Evolutionary conservation across 2,888 invertebrate genomes (phyloP).

Genomic region (Alcis repandata): DNA sequence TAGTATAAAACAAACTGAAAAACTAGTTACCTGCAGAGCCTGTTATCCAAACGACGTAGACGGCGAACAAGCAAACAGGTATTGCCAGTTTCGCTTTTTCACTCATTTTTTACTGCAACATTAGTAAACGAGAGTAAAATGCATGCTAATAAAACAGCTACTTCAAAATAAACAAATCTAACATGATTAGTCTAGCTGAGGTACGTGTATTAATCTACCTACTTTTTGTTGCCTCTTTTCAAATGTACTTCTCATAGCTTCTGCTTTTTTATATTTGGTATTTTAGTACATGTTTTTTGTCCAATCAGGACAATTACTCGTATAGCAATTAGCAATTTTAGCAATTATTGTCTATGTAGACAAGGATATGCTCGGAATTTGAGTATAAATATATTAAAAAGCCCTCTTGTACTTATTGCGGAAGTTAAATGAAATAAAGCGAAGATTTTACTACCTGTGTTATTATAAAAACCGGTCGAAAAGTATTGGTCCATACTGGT

Average conservation of each 20-base stretch:
- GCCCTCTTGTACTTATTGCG: not conserved
- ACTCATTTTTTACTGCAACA: conserved; percentile 45
- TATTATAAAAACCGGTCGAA: not conserved
- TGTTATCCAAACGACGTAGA: conserved; percentile 60
- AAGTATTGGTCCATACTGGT: not conserved
- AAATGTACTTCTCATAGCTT: no score
- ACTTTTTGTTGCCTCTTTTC: no score
- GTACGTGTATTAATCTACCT: no score
- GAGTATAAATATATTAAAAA: not conserved
- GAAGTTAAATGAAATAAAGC: no score
- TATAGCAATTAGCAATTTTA: no score
- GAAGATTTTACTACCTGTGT: not conserved
- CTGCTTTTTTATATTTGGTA: no score
- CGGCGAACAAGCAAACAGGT: conserved; percentile 53
- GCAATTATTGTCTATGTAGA: no score
- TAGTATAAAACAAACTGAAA: conserved; percentile 1
- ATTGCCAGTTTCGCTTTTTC: conserved; percentile 46
- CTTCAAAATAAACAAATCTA: not conserved
- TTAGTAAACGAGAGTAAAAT: conserved; percentile 10
- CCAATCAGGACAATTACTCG: no score
- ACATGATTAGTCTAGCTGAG: no score
- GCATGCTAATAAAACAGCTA: not conserved
- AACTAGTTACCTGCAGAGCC: conserved; percentile 59
- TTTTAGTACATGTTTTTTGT: no score
- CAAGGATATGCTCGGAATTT: no score